phyloP scores from a whole-genome alignment of 2,888 invertebrate genomes.

The Agelastica alni region DNA sequence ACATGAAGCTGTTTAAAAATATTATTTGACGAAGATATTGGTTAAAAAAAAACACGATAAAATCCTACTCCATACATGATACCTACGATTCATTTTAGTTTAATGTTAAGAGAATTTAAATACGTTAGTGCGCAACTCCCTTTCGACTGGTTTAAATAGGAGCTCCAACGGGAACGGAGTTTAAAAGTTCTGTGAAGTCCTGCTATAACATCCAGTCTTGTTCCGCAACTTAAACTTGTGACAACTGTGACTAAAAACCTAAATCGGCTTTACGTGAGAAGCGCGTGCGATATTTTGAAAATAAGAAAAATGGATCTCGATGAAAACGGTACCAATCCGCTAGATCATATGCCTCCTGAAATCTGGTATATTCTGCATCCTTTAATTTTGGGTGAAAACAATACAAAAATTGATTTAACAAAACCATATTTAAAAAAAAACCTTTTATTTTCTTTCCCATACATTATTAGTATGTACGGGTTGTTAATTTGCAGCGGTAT shows the following conservation, averaged over 20 bases:
- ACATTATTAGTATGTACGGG: conserved; percentile 67
- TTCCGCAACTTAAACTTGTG: not conserved
- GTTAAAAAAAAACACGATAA: no score
- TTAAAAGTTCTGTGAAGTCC: no score
- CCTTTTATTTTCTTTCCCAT: conserved; percentile 62
- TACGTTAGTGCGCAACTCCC: no score
- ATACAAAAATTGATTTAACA: conserved; percentile 58
- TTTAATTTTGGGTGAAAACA: conserved; percentile 44
- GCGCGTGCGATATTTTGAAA: not conserved
- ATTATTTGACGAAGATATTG: no score
- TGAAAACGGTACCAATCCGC: conserved; percentile 17
- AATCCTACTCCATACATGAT: no score
- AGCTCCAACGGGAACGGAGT: no score
- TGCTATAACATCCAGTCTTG: no score
- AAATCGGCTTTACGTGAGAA: no score
- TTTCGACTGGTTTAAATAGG: no score
- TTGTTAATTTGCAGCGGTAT: conserved; percentile 63
- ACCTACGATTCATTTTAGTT: no score
- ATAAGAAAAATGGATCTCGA: conserved; percentile 9
- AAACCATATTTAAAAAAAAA: conserved; percentile 65
- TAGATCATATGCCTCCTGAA: conserved; percentile 45
- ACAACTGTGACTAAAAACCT: not conserved
- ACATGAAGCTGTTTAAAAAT: no score
- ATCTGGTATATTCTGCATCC: conserved; percentile 47
- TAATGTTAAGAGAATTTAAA: no score